These are phyloP conservation scores for Salmo trutta DNA, from an alignment of 2,797 vertebrate species.

Conservation along the genomic window DNA sequence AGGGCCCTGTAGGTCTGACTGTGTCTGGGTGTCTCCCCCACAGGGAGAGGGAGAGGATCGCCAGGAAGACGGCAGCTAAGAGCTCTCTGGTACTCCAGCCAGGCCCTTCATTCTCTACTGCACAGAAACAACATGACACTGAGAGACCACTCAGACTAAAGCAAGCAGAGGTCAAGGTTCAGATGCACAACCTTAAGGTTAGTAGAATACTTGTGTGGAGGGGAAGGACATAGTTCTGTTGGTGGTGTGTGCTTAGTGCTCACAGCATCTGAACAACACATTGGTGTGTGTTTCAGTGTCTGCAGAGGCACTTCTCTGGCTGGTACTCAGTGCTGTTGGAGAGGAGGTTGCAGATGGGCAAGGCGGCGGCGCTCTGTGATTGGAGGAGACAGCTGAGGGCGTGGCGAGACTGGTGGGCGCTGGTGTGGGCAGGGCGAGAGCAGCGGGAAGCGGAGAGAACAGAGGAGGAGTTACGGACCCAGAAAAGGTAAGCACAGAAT, in stretches of 20 bases:
- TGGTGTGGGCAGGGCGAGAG: conserved; percentile 76
- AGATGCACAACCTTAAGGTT: conserved; percentile 74
- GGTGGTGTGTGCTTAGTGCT: conserved; percentile 8
- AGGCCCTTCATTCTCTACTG: conserved; percentile 25
- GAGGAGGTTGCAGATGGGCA: conserved; percentile 80
- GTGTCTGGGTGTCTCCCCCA: conserved; percentile 58
- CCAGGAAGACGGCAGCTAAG: conserved; percentile 49
- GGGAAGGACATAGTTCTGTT: neutral
- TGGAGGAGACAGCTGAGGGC: conserved; percentile 87
- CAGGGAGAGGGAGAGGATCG: conserved; percentile 63
- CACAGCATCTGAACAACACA: conserved; percentile 19
- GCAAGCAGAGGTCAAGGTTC: conserved; percentile 55
- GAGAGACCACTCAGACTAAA: conserved; percentile 48
- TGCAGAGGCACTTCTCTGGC: conserved; percentile 86
- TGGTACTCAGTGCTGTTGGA: conserved; percentile 88
- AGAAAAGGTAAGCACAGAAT: conserved; percentile 80
- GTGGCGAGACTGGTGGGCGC: conserved; percentile 84
- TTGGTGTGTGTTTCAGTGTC: conserved; percentile 70
- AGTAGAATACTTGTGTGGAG: conserved; percentile 8
- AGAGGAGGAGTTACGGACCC: conserved; percentile 78
- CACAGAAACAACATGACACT: conserved; percentile 42
- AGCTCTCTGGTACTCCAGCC: conserved; percentile 26
- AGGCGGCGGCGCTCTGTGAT: conserved; percentile 84
- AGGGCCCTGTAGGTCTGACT: neutral
- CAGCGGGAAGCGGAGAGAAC: conserved; percentile 73